phyloP scores from a whole-genome alignment of 2,888 invertebrate species.

The Acronicta alni region DNA sequence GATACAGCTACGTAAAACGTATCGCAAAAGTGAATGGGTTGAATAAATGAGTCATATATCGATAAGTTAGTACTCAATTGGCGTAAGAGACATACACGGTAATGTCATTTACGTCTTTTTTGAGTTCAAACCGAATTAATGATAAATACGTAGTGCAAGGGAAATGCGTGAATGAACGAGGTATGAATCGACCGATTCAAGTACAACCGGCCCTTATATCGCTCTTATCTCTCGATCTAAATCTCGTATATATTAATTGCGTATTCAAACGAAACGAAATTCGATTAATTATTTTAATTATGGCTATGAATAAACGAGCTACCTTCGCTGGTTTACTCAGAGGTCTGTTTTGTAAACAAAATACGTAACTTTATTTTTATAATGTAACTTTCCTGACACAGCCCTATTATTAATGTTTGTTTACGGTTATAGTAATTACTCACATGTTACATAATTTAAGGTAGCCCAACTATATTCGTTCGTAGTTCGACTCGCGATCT shows the following conservation, averaged over 20 bases:
- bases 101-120: not conserved
- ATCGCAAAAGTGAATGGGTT: conserved; percentile 52
- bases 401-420: too few species aligned
- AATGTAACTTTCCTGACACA: too few species aligned
- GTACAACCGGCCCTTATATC: conserved; percentile 57
- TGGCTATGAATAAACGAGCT: conserved; percentile 61
- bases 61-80: not conserved
- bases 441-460: too few species aligned
- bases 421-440: too few species aligned
- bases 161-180: conserved; percentile 47
- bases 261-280: conserved; percentile 65
- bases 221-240: conserved; percentile 58
- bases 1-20: conserved; percentile 7
- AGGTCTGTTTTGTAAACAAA: conserved; percentile 3
- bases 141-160: conserved; percentile 16
- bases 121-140: not conserved
- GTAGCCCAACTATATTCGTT: too few species aligned
- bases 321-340: conserved; percentile 45
- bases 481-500: too few species aligned
- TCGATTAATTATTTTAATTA: conserved; percentile 68
- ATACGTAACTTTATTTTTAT: too few species aligned
- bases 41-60: conserved; percentile 43
- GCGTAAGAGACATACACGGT: not conserved
- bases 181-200: conserved; percentile 32
- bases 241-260: conserved; percentile 61